Percentiles rank a stretch among this genome's conserved stretches.
phyloP scores from a whole-genome alignment of 2,797 vertebrate species.

The Gadopsis marmoratus region DNA sequence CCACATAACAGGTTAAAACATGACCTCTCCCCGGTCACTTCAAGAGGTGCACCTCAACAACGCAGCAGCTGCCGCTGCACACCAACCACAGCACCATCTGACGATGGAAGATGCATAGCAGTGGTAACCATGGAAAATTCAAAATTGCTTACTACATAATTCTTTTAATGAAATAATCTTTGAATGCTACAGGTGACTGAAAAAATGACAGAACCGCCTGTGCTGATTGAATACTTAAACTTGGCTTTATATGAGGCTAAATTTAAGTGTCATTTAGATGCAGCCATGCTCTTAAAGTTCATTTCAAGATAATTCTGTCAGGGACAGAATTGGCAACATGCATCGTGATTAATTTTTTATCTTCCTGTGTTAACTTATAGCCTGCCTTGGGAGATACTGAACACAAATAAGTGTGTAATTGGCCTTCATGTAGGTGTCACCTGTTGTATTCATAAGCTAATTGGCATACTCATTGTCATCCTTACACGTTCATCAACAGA shows the following conservation, averaged over 20 bases:
- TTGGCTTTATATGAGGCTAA: not conserved
- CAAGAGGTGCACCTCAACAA: constrained; percentile 43
- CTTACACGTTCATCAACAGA: constrained; percentile 72
- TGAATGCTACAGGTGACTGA: constrained; percentile 7
- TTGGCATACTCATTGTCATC: constrained; percentile 79
- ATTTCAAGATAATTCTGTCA: constrained; percentile 23
- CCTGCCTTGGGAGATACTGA: constrained; percentile 49
- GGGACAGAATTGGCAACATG: constrained; percentile 27
- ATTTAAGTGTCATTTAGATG: constrained; percentile 18
- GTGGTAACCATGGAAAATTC: constrained; percentile 35
- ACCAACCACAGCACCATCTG: constrained; percentile 14
- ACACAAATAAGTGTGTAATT: constrained; percentile 79
- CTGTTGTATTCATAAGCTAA: constrained; percentile 83
- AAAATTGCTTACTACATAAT: not conserved
- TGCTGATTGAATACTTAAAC: not conserved
- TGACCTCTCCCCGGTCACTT: constrained; percentile 58
- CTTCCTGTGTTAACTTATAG: constrained; percentile 51
- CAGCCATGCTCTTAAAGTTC: constrained; percentile 4
- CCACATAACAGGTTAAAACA: constrained; percentile 71
- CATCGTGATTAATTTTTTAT: constrained; percentile 67
- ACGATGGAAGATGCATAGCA: constrained; percentile 1
- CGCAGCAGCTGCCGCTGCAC: constrained; percentile 44
- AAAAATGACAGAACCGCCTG: not conserved
- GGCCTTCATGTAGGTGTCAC: constrained; percentile 80
- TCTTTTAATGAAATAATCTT: not conserved